phyloP scores from a whole-genome alignment of 2,797 vertebrate species.

The Scyliorhinus canicula region DNA sequence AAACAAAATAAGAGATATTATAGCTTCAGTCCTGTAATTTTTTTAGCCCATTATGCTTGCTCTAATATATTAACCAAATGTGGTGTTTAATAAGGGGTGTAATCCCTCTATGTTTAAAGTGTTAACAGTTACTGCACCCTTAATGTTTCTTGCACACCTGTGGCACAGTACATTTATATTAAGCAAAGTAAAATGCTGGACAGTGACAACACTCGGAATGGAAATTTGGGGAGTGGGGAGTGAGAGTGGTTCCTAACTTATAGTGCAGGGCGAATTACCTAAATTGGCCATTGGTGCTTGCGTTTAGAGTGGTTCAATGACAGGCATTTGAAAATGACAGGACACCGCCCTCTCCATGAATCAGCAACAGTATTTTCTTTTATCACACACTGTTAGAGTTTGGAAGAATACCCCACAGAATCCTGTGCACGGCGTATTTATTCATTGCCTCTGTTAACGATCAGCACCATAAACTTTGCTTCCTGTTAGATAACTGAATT shows the following conservation, averaged over 20 bases:
- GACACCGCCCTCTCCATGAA: background rate
- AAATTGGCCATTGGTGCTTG: background rate
- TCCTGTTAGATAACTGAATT: background rate
- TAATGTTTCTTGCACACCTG: background rate
- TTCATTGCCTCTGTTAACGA: background rate
- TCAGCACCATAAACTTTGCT: background rate
- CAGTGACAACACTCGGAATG: background rate
- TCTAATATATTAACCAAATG: background rate
- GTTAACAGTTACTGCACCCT: background rate
- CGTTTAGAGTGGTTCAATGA: background rate
- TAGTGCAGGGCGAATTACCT: background rate
- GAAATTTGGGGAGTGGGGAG: background rate
- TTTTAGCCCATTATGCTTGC: background rate
- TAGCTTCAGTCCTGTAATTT: background rate
- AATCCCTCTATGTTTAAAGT: background rate
- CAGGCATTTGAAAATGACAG: background rate
- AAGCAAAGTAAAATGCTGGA: background rate
- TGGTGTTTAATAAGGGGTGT: background rate
- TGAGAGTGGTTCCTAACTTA: background rate
- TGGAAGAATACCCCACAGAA: background rate
- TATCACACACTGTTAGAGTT: background rate
- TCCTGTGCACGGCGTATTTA: background rate
- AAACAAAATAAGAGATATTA: background rate
- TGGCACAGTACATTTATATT: background rate
- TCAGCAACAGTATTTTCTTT: background rate